phyloP scores from a whole-genome alignment of 2,888 invertebrate genomes.

The Drosophila macrospina region DNA sequence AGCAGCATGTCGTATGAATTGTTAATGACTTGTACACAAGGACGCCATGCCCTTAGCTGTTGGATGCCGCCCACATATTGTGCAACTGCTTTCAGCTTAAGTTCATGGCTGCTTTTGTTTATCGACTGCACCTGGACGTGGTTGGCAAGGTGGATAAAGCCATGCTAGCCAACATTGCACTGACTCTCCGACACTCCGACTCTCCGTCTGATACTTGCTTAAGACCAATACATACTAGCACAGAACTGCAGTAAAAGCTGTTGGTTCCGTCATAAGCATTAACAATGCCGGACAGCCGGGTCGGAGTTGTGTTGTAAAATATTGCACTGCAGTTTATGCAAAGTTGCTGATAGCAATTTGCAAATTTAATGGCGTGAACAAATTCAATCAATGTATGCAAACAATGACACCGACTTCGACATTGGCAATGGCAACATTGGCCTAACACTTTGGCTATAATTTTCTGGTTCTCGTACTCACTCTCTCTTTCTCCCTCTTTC shows the following conservation, averaged over 20 bases:
- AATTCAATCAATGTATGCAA: slow-evolving; percentile 84
- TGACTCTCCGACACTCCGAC: slow-evolving; percentile 27
- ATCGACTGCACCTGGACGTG: slow-evolving; percentile 51
- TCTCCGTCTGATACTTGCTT: slow-evolving; percentile 22
- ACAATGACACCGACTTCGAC: slow-evolving; percentile 62
- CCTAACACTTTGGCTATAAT: slow-evolving; percentile 25
- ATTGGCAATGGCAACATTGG: slow-evolving; percentile 42
- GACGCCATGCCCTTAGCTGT: slow-evolving; percentile 27
- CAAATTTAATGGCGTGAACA: slow-evolving; percentile 85
- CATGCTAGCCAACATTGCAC: neutral
- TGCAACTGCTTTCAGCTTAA: slow-evolving; percentile 55
- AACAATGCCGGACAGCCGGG: slow-evolving; percentile 48
- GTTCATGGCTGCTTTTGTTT: slow-evolving; percentile 65
- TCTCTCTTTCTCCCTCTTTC: neutral
- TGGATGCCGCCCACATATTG: slow-evolving; percentile 25
- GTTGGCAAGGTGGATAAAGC: slow-evolving; percentile 32
- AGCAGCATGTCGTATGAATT: slow-evolving; percentile 68
- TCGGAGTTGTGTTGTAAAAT: slow-evolving; percentile 62
- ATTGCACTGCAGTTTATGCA: slow-evolving; percentile 82
- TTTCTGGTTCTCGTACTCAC: neutral
- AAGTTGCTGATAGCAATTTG: slow-evolving; percentile 85
- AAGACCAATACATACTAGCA: slow-evolving; percentile 19
- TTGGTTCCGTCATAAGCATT: slow-evolving; percentile 55
- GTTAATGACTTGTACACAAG: slow-evolving; percentile 65
- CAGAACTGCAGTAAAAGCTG: slow-evolving; percentile 6